Evolutionary conservation across 2,113 vertebrate species (phyloP).

Genomic region (Festucalex cinctus): DNA sequence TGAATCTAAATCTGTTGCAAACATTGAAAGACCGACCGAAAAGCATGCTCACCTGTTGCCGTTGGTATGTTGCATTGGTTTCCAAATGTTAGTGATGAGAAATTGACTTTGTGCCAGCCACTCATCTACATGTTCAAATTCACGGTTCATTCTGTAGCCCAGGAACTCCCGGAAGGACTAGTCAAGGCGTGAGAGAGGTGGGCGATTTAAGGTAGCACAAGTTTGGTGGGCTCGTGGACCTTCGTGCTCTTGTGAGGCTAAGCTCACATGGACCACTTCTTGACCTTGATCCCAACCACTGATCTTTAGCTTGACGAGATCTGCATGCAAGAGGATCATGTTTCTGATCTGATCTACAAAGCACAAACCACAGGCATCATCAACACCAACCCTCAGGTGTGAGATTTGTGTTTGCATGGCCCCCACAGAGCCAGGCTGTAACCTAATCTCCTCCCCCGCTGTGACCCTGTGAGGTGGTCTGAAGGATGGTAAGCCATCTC

Average conservation of each 20-base stretch:
- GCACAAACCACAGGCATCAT: slow-evolving; percentile 23
- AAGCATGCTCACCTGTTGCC: no score
- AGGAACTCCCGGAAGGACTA: not conserved
- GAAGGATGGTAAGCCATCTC: slow-evolving; percentile 61
- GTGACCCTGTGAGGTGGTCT: slow-evolving; percentile 69
- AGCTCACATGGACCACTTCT: slow-evolving; percentile 37
- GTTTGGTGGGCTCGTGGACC: slow-evolving; percentile 38
- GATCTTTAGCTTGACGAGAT: slow-evolving; percentile 37
- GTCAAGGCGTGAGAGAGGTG: slow-evolving; percentile 14
- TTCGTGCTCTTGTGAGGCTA: slow-evolving; percentile 25
- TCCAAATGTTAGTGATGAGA: no score
- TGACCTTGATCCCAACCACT: slow-evolving; percentile 16
- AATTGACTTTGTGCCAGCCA: no score
- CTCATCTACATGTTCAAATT: no score
- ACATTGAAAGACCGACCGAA: no score
- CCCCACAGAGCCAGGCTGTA: slow-evolving; percentile 58
- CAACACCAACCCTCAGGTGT: slow-evolving; percentile 3
- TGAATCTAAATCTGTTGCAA: no score
- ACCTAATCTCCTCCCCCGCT: slow-evolving; percentile 63
- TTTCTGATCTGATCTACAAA: slow-evolving; percentile 7
- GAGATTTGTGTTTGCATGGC: slow-evolving; percentile 32
- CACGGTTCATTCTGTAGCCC: no score
- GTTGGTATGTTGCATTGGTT: no score
- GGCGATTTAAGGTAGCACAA: slow-evolving; percentile 4
- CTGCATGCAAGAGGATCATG: not conserved